Conservation (phyloP, 2,888 invertebrate species). For the Sepiola atlantica region DNA sequence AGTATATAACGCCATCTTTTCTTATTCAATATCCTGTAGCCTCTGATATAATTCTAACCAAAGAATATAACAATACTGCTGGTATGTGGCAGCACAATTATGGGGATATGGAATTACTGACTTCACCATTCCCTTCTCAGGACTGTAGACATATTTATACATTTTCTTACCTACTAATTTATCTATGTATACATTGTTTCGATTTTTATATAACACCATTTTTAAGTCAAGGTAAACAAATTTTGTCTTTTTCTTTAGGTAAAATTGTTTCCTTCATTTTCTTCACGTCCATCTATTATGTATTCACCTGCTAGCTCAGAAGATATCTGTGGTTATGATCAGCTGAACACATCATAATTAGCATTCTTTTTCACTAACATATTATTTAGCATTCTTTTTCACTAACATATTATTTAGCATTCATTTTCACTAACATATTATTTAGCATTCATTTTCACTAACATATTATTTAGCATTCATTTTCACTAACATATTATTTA, state of each 20-base stretch:
- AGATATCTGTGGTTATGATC: too few species aligned
- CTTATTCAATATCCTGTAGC: not conserved
- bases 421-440: too few species aligned
- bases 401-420: too few species aligned
- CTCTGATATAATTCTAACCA: not conserved
- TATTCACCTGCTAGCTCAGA: too few species aligned
- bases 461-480: too few species aligned
- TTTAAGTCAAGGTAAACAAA: not conserved
- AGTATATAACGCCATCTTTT: not conserved
- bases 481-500: too few species aligned
- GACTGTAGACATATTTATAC: not conserved
- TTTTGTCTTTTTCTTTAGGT: not conserved
- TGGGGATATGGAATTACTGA: not conserved
- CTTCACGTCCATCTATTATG: not conserved
- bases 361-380: too few species aligned
- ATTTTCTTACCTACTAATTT: not conserved
- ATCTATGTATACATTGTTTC: not conserved
- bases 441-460: too few species aligned
- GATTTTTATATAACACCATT: not conserved
- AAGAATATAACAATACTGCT: not conserved
- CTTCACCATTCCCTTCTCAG: not conserved
- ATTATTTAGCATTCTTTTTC: too few species aligned
- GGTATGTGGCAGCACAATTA: not conserved
- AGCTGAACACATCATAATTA: too few species aligned
- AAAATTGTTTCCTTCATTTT: not conserved